Conservation (phyloP, 2,888 invertebrate species). For the Adela reaumurella region DNA sequence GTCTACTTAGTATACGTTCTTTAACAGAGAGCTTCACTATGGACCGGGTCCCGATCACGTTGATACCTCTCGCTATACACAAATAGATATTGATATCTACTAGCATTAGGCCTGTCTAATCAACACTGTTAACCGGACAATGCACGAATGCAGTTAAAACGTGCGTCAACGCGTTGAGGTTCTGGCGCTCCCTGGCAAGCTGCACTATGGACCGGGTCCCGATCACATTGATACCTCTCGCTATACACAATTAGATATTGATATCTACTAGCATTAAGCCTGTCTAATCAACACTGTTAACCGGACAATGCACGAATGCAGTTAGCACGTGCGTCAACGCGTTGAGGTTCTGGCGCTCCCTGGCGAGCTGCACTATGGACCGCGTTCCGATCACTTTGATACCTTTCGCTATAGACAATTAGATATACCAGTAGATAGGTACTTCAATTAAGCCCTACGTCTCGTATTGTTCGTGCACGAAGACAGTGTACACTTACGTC, state of each 20-base stretch:
- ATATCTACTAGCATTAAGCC: no score
- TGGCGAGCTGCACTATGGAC: conserved; percentile 67
- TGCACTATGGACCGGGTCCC: conserved; percentile 71
- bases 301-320: conserved; percentile 50
- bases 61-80: no score
- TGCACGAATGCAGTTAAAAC: conserved; percentile 57
- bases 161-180: conserved; percentile 59
- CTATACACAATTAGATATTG: conserved; percentile 52
- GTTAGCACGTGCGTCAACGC: conserved; percentile 48
- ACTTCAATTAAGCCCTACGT: no score
- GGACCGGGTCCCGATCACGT: no score
- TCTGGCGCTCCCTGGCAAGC: conserved; percentile 67
- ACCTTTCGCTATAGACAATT: conserved; percentile 66
- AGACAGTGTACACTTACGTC: conserved; percentile 42
- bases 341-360: conserved; percentile 67
- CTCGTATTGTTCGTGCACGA: conserved; percentile 43
- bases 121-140: conserved; percentile 53
- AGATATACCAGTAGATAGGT: neutral
- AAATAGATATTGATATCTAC: no score
- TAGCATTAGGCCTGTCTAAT: no score
- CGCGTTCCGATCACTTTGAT: conserved; percentile 79
- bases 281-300: conserved; percentile 69
- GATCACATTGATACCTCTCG: conserved; percentile 75
- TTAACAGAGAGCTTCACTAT: neutral
- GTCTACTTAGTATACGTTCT: no score